Evolutionary conservation across 2,888 invertebrate genomes (phyloP).

Genomic region (Sussaba pulchella): DNA sequence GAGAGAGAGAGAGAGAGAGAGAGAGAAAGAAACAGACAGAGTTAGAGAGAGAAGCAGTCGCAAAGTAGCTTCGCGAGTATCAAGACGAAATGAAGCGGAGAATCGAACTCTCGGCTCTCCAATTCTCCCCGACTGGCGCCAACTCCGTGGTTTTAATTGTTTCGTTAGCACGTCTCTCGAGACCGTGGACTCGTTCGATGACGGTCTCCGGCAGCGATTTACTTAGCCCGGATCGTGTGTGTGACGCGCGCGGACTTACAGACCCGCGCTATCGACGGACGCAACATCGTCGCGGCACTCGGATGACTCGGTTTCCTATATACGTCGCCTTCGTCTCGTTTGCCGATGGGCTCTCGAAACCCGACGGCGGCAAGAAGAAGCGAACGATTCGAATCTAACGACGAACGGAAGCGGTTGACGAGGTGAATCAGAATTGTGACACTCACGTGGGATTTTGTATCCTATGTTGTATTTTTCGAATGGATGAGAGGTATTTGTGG

Average conservation of each 20-base stretch:
- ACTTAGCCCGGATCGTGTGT: constrained; percentile 41
- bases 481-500: too few species aligned
- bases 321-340: constrained; percentile 6
- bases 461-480: background rate
- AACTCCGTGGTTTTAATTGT: constrained; percentile 63
- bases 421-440: background rate
- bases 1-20: constrained; percentile 23
- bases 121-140: constrained; percentile 63
- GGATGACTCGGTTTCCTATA: constrained; percentile 15
- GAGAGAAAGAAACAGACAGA: too few species aligned
- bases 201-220: constrained; percentile 54
- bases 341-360: constrained; percentile 20
- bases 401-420: background rate
- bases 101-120: constrained; percentile 56
- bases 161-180: constrained; percentile 67
- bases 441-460: background rate
- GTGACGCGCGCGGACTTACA: constrained; percentile 7
- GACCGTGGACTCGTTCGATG: constrained; percentile 63
- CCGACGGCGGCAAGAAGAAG: background rate
- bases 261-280: constrained; percentile 14
- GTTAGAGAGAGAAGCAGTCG: too few species aligned
- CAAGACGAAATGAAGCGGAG: constrained; percentile 8
- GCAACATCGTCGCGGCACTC: constrained; percentile 10
- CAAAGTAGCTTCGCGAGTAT: background rate
- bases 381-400: too few species aligned